Evolutionary conservation across 2,113 vertebrate genomes (phyloP), one percentile per base, ranked within the genome.

Genomic region (Mirounga angustirostris): DNA sequence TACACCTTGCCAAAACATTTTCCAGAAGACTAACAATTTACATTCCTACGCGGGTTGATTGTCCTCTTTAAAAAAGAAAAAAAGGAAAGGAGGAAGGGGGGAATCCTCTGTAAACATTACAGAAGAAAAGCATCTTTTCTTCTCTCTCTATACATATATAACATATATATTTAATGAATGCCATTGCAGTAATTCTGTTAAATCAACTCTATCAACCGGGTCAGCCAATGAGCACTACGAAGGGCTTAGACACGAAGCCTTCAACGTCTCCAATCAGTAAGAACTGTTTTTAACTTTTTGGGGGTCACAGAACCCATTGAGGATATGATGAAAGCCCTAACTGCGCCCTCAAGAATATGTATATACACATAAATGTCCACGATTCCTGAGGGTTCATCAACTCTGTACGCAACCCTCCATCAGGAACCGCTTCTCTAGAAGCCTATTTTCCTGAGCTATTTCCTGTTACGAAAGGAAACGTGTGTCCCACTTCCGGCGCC

Each of bases 401-500:
- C 26, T 36, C 30, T 30, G 14, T 33, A 22, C 18, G 15, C 54
- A 26, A 16, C 40, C 33, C 33, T 24, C 10, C 1, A 4, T 28
- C 9, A 33, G 16, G 7, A 85, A 28, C 5, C 2, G 18, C 63
- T 67, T 16, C 43, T 26, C 36, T 4, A 50, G 19, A 88, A 76
- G 7, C 33, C 61, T 50, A 33, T 58, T 79, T 82, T 19, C 54
- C 46, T 43, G 11, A 71, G 24, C 30, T 54, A 89, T 13, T 93
- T 94, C 79, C 82, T 43, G 61, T 58, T 85, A 94, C 3, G 21
- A 97, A 94, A 92, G 0, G 7, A 96, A 92, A 79, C 24, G 33
- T 2, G 71, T 2, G 82, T 30, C 61, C 58, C 46, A 94, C 58
- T 96, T 97, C 71, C 71, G 71, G 69, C 78, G 19, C 63, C 58